phyloP scores from a whole-genome alignment of 2,113 vertebrate species.

The Onychostruthus taczanowskii region DNA sequence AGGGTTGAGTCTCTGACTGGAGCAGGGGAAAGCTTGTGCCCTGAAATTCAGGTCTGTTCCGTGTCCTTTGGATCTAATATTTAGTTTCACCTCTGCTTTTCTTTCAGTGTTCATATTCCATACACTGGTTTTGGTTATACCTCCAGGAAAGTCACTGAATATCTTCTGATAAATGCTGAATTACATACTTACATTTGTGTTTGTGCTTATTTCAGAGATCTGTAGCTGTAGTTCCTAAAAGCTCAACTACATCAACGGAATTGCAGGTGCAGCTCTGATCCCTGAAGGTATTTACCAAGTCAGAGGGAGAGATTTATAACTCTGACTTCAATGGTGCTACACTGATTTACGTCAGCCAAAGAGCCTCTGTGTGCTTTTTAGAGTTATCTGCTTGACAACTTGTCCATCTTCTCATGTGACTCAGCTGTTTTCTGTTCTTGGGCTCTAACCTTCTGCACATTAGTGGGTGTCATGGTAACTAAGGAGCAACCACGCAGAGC shows the following conservation, averaged over 20 bases:
- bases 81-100: neutral
- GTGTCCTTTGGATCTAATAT: neutral
- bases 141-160: neutral
- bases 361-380: neutral
- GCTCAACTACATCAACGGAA: neutral
- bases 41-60: neutral
- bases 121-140: neutral
- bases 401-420: neutral
- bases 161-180: slow-evolving; percentile 8
- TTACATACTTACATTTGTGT: neutral
- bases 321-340: neutral
- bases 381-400: slow-evolving; percentile 1
- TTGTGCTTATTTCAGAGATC: slow-evolving; percentile 16
- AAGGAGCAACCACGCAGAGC: neutral
- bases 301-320: neutral
- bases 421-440: slow-evolving; percentile 15
- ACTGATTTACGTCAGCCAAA: neutral
- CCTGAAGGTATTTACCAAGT: neutral
- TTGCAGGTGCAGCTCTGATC: neutral
- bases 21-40: neutral
- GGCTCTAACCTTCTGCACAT: neutral
- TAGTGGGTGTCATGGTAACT: slow-evolving; percentile 17
- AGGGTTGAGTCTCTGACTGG: neutral
- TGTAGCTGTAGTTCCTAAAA: neutral
- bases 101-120: neutral